Evolutionary conservation across 2,888 invertebrate genomes (phyloP).

Genomic region (Eremobia ochroleuca): DNA sequence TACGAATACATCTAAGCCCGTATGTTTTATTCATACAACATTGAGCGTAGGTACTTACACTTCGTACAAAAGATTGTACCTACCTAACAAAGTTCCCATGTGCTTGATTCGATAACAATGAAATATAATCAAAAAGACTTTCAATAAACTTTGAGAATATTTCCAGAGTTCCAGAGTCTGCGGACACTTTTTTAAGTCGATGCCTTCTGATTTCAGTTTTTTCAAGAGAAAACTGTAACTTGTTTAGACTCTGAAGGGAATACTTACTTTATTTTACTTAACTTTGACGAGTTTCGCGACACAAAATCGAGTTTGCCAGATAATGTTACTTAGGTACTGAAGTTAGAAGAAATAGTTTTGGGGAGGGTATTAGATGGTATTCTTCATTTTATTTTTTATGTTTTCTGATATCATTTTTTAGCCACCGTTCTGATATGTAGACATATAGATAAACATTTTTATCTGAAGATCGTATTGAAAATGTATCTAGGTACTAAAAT

Average conservation of each 20-base stretch:
- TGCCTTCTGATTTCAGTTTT: constrained; percentile 50
- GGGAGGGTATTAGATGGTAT: not conserved
- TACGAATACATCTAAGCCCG: constrained; percentile 36
- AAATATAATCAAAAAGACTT: constrained; percentile 59
- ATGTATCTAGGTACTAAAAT: not conserved
- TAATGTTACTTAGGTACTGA: constrained; percentile 39
- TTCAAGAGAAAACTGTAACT: constrained; percentile 51
- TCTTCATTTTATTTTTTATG: constrained; percentile 31
- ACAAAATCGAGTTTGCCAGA: constrained; percentile 49
- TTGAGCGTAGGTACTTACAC: constrained; percentile 37
- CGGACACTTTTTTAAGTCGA: constrained; percentile 44
- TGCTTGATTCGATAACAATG: constrained; percentile 57
- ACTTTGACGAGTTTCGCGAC: constrained; percentile 56
- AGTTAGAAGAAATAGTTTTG: constrained; percentile 29
- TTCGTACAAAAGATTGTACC: constrained; percentile 33
- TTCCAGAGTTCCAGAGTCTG: constrained; percentile 48
- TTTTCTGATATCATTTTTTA: not conserved
- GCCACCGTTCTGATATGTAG: not conserved
- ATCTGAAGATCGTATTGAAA: not conserved
- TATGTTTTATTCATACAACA: constrained; percentile 63
- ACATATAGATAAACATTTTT: not conserved
- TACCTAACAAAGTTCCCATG: constrained; percentile 40
- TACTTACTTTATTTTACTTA: constrained; percentile 42
- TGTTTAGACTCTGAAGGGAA: constrained; percentile 36
- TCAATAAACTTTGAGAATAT: constrained; percentile 62